These are phyloP conservation scores for Aporophyla lueneburgensis DNA, from an alignment of 2,888 invertebrate species.

Conservation along the genomic window DNA sequence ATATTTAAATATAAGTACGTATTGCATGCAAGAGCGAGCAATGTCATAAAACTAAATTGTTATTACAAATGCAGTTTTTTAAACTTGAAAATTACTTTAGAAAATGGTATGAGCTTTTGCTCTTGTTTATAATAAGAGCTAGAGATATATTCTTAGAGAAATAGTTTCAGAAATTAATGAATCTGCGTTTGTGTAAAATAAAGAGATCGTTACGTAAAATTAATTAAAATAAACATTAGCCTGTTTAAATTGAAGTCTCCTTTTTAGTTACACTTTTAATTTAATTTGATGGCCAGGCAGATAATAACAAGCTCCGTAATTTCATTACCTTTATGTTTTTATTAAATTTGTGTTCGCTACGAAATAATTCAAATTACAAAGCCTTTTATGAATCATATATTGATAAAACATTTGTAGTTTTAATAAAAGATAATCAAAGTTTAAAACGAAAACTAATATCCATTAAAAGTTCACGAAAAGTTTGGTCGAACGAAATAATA, in stretches of 20 bases:
- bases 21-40: constrained; percentile 36
- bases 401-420: constrained; percentile 28
- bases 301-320: neutral
- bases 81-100: constrained; percentile 37
- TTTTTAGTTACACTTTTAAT: constrained; percentile 1
- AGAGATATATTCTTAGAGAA: constrained; percentile 23
- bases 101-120: constrained; percentile 25
- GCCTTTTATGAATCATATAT: constrained; percentile 9
- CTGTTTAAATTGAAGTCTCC: neutral
- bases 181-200: neutral
- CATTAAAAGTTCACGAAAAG: constrained; percentile 40
- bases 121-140: constrained; percentile 7
- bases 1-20: constrained; percentile 22
- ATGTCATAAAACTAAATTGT: constrained; percentile 48
- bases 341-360: neutral
- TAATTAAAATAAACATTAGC: constrained; percentile 14
- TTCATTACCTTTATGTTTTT: constrained; percentile 1
- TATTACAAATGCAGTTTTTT: constrained; percentile 47
- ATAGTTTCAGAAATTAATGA: constrained; percentile 13
- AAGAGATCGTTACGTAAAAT: neutral
- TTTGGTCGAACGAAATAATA: constrained; percentile 28
- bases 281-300: constrained; percentile 4
- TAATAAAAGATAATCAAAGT: constrained; percentile 29
- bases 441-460: constrained; percentile 49
- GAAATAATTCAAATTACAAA: neutral